phyloP scores from a whole-genome alignment of 2,888 invertebrate species.

The Cantharis rustica region DNA sequence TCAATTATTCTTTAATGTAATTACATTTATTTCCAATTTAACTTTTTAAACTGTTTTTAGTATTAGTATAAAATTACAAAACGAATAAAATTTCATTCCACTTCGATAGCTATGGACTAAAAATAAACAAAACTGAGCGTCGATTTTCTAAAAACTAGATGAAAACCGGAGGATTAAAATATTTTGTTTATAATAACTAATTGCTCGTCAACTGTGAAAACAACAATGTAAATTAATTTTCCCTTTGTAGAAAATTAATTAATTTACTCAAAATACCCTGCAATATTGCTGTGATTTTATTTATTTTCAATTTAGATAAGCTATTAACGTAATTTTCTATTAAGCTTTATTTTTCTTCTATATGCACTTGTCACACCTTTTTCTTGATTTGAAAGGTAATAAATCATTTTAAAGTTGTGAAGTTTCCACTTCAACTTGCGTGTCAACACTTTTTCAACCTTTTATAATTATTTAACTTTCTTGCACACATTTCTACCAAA shows the following conservation, averaged over 20 bases:
- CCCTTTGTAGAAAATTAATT: not conserved
- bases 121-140: not conserved
- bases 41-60: not conserved
- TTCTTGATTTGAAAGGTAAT: not conserved
- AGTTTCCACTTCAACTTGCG: not conserved
- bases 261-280: not conserved
- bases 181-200: not conserved
- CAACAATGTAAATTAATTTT: not conserved
- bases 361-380: not conserved
- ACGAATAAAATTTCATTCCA: not conserved
- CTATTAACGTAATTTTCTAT: not conserved
- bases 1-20: not conserved
- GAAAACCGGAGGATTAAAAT: not conserved
- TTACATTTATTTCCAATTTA: not conserved
- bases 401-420: not conserved
- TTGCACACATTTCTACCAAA: not conserved
- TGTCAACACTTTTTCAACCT: not conserved
- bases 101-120: not conserved
- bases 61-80: not conserved
- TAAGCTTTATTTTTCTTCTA: not conserved
- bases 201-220: not conserved
- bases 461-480: not conserved
- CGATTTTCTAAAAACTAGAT: not conserved
- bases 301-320: not conserved
- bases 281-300: not conserved